A percentile compares a stretch with the other conserved stretches of the same genome.
Conservation (phyloP, 2,888 invertebrate genomes). For the Hipparchia semele region DNA sequence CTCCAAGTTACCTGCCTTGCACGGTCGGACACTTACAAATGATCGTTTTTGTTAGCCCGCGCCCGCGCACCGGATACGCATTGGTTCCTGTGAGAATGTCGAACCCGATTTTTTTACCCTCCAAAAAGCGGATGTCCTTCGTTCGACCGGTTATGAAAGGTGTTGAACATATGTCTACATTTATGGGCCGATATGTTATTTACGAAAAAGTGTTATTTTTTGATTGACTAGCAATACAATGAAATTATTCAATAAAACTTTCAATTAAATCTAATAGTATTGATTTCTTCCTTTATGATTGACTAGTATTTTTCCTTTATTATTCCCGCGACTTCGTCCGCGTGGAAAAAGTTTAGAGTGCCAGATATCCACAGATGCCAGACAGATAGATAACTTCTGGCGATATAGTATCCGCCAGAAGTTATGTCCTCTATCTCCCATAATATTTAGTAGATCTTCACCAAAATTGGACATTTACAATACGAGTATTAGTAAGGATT, state of each 20-base stretch:
- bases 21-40: conserved; percentile 71
- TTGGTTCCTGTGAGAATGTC: conserved; percentile 82
- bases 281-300: background rate
- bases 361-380: too few species aligned
- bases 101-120: conserved; percentile 73
- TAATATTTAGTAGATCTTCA: too few species aligned
- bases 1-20: conserved; percentile 59
- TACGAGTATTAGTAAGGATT: background rate
- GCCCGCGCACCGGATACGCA: conserved; percentile 78
- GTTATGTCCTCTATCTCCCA: too few species aligned
- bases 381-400: too few species aligned
- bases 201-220: conserved; percentile 40
- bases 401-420: too few species aligned
- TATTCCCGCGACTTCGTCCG: too few species aligned
- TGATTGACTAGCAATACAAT: conserved; percentile 36
- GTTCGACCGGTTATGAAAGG: conserved; percentile 81
- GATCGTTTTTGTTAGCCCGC: conserved; percentile 73
- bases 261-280: background rate
- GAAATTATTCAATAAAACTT: background rate
- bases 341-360: too few species aligned
- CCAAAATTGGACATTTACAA: background rate
- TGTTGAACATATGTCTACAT: conserved; percentile 78
- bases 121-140: conserved; percentile 83
- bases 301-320: background rate
- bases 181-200: conserved; percentile 54